Evolutionary conservation across 1,140 invertebrate genomes (phyloP).

Genomic region (Coenobita brevimanus): DNA sequence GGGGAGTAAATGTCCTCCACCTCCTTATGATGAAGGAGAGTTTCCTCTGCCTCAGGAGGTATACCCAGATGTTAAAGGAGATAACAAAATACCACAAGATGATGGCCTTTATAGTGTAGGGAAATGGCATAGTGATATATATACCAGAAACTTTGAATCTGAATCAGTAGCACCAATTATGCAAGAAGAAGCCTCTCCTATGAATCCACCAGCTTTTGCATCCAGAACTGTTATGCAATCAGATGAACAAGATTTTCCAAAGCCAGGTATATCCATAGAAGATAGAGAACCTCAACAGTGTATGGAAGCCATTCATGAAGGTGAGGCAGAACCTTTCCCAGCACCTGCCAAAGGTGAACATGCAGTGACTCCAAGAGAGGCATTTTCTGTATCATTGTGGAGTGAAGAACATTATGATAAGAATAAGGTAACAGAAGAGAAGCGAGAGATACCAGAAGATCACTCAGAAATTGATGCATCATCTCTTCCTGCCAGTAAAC

Average conservation of each 20-base stretch:
- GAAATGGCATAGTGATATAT: conserved; percentile 22
- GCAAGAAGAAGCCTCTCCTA: not conserved
- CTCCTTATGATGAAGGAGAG: not conserved
- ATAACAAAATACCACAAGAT: not conserved
- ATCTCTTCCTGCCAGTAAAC: too few species aligned
- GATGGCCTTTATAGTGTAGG: not conserved
- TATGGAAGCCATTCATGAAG: too few species aligned
- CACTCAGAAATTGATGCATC: too few species aligned
- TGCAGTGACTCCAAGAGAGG: too few species aligned
- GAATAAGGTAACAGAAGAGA: not conserved
- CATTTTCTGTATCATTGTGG: too few species aligned
- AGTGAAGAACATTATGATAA: too few species aligned
- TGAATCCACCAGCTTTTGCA: not conserved
- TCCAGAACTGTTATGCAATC: not conserved
- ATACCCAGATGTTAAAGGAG: conserved; percentile 12
- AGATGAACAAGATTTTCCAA: not conserved
- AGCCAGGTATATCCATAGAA: not conserved
- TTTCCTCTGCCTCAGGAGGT: conserved; percentile 25
- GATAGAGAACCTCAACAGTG: too few species aligned
- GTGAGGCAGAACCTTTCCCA: too few species aligned
- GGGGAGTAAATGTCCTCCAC: not conserved
- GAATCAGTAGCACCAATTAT: not conserved
- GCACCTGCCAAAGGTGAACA: too few species aligned
- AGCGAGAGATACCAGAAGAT: not conserved
- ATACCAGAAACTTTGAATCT: conserved; percentile 4